Conservation (phyloP, 2,113 vertebrate species). For the Pseudonaja textilis region DNA sequence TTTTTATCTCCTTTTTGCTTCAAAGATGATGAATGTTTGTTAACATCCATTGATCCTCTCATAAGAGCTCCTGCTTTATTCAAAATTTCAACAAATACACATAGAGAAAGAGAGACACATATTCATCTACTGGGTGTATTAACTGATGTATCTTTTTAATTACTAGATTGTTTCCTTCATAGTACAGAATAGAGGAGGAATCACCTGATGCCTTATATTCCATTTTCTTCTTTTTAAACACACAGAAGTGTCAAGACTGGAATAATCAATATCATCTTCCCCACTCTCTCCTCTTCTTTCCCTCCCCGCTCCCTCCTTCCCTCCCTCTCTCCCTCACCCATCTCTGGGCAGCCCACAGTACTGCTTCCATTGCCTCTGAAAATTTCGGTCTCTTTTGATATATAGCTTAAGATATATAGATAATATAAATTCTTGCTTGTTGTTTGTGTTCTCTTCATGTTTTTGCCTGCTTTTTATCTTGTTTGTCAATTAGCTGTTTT, state of each 20-base stretch:
- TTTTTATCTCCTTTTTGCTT: neutral
- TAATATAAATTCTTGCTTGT: neutral
- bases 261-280: neutral
- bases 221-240: neutral
- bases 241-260: neutral
- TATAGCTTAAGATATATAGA: neutral
- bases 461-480: neutral
- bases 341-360: too few relatives aligned
- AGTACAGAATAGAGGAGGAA: neutral
- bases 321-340: too few relatives aligned
- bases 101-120: neutral
- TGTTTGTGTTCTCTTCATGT: neutral
- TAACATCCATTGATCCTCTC: neutral
- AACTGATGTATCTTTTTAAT: neutral
- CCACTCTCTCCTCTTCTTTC: neutral
- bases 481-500: neutral
- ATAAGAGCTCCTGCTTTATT: neutral
- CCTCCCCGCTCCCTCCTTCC: rapidly evolving
- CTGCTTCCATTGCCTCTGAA: too few relatives aligned
- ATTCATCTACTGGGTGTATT: neutral
- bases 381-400: neutral
- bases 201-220: neutral
- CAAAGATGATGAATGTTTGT: neutral
- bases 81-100: neutral
- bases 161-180: neutral